Base-by-base conservation (phyloP, 2,113 vertebrate species). In the Eleginops maclovinus region DNA sequence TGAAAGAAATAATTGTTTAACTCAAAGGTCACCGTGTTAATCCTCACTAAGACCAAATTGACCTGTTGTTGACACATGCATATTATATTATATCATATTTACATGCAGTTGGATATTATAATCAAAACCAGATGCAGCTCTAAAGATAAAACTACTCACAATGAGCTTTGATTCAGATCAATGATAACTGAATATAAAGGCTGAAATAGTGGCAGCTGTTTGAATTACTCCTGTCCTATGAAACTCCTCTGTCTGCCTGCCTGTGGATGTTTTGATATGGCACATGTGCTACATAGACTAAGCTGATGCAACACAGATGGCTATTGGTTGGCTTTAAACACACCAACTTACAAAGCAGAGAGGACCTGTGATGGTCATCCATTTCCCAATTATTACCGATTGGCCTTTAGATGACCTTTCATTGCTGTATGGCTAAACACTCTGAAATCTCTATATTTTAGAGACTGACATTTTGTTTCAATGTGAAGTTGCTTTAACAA, bases 1-100 rank as follows among this genome's bases (percentile, higher is more conserved):
- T n/a, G 13, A 26, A 22, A 62, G 12, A 26, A 31, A 12, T 58
- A 8, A 41, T 61, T 66, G 26, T 56, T 67, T 56, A 41, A 77
- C 26, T 58, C 19, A 58, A 24, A 73, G 24, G 46, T 28, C 21
- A 26, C 8, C 17, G 51, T 7, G 41, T 70, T 31, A 68, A 69
- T 69, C 58, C 62, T 44, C 15, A 1, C 21, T 15, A 28, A 60
- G 40, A 47, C 31, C 22, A 58, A 58, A 26, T 66, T 64, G 40
- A 80, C 26, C 41, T 28, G 16, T 43, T 44, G 43, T 47, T 75
- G 58, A 55, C 36, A 47, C 49, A 14, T n/a, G n/a, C n/a, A n/a
- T n/a, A n/a, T n/a, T n/a, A n/a, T n/a, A n/a, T n/a, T n/a, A n/a
- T 28, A 3, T 3, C 4, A 4, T 22, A n/a, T 74, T 59, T 64